Base-by-base conservation (phyloP, 1,140 invertebrate species). In the Anadara kagoshimensis region DNA sequence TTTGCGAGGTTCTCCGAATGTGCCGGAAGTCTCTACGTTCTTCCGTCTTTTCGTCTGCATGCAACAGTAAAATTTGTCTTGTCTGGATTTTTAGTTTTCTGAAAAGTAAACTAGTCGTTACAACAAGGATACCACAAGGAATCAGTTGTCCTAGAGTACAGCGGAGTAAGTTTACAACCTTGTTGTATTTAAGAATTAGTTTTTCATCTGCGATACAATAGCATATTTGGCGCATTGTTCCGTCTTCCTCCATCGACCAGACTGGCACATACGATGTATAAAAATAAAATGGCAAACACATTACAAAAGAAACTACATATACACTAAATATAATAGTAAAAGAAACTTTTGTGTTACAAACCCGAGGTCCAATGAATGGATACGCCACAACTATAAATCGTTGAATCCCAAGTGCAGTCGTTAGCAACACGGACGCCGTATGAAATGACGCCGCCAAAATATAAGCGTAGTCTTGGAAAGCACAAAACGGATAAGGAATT, bases 381-480 rank as follows among this genome's bases (percentile, higher is more conserved):
- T 61, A 70, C 12, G 73, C 67, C 16, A 75, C 62, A 14, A 75
- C 68, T 7, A 75, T 67, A 24, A 59, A 75, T 36, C 73, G 49
- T 22, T 75, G 73, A 29, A 75, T 61, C 24, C 73, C 73, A 1
- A 75, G 64, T 11, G 63, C 63, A 18, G 67, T 75, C 14, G 73
- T 75, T 16, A 75, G 70, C 73, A 67, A 75, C 44, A 70, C 68
- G 5, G 73, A 75, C 8, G 68, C 53, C 11, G 68, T 68, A 24
- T 75, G 73, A 51, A 75, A 75, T 16, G 56, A 4, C 22, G 73
- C 49, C 3, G 62, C 68, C 5, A 75, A 47, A 18, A 61, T 69
- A 26, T 61, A 47, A 4, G 62, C 47, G 7, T 70, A 69, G 47
- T 75, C 63, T 20, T 75, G 67, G 41, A 75, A 66, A 26, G 66